A percentile compares a stretch with the other conserved stretches of the same genome.
phyloP scores from a whole-genome alignment of 2,888 invertebrate genomes.

The Zygothrica quintamaculata region DNA sequence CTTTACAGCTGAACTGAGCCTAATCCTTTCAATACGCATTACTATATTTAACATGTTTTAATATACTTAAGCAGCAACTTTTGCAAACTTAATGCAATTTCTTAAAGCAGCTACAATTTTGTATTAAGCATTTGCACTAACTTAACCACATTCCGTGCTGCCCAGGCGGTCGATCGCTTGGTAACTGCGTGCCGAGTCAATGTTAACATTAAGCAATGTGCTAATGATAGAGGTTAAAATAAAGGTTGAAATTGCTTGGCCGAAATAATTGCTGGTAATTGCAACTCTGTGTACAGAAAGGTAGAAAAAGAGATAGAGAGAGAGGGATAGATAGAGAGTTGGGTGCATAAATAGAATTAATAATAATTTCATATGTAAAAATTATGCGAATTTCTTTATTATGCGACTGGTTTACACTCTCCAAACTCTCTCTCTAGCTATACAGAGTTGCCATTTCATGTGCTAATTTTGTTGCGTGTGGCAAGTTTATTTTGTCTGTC shows the following conservation, averaged over 20 bases:
- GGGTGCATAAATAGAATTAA: too few relatives aligned
- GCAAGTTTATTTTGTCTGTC: conserved; percentile 53
- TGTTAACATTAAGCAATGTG: conserved; percentile 66
- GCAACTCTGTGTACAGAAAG: too few relatives aligned
- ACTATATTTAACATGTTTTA: too few relatives aligned
- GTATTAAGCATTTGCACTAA: too few relatives aligned
- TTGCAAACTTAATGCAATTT: too few relatives aligned
- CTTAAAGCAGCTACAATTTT: too few relatives aligned
- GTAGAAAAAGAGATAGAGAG: too few relatives aligned
- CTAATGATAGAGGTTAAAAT: conserved; percentile 56
- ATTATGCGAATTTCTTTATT: conserved; percentile 57
- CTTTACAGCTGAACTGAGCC: too few relatives aligned
- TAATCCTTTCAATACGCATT: too few relatives aligned
- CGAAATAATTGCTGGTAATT: conserved; percentile 67
- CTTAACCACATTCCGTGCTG: conserved; percentile 12
- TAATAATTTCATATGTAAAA: conserved; percentile 54
- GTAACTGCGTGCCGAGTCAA: conserved; percentile 47
- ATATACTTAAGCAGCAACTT: too few relatives aligned
- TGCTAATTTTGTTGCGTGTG: conserved; percentile 62
- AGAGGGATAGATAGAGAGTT: too few relatives aligned
- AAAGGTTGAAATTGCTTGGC: conserved; percentile 41
- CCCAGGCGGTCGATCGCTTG: conserved; percentile 24
- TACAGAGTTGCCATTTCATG: conserved; percentile 53
- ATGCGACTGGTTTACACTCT: conserved; percentile 23
- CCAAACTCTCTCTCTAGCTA: conserved; percentile 8